A percentile compares a stretch with the other conserved stretches of the same genome.
Evolutionary conservation across 2,113 vertebrate genomes (phyloP).

Genomic region (Excalfactoria chinensis): DNA sequence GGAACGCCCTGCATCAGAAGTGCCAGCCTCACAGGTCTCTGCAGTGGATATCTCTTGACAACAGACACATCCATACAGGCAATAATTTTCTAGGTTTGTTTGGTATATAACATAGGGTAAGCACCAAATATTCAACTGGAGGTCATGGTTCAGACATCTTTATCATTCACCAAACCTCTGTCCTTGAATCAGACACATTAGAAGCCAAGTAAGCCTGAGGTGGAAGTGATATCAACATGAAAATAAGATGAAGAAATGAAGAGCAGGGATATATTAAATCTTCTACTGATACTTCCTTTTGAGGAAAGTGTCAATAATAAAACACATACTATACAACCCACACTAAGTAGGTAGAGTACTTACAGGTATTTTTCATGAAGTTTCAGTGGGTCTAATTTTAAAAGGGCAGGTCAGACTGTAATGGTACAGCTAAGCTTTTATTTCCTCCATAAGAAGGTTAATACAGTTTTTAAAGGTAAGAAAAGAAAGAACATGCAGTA

Average conservation of each 20-base stretch:
- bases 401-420: constrained; percentile 49
- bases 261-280: neutral
- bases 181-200: neutral
- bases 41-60: neutral
- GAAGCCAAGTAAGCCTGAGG: neutral
- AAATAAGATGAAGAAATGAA: neutral
- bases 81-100: neutral
- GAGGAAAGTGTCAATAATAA: neutral
- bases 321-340: neutral
- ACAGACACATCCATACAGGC: neutral
- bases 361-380: constrained; percentile 12
- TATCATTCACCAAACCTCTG: neutral
- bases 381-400: constrained; percentile 28
- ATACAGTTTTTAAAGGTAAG: constrained; percentile 44
- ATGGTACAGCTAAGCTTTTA: constrained; percentile 44
- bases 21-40: neutral
- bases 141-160: neutral
- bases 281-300: neutral
- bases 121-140: neutral
- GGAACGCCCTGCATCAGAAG: neutral
- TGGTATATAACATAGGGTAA: neutral
- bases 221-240: neutral
- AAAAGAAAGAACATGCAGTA: constrained; percentile 52
- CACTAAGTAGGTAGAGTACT: neutral
- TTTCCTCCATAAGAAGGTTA: constrained; percentile 40